phyloP scores from a whole-genome alignment of 35 echinoderm and acorn worm genomes.

The Chiridota heheva region DNA sequence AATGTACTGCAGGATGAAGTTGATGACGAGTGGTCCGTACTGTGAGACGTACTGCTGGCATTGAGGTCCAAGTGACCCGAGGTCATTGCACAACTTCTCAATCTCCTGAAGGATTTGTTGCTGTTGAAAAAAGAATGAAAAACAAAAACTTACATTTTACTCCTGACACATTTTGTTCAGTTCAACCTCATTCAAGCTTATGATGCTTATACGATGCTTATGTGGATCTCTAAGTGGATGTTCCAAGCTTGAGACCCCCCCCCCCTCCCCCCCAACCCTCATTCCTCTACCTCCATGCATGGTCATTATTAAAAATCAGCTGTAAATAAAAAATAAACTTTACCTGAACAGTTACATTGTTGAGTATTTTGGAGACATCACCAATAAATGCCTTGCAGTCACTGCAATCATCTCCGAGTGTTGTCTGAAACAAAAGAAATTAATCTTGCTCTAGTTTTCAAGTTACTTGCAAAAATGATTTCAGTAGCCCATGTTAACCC shows the following conservation, averaged over 20 bases:
- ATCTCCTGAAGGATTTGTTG: constrained; percentile 25
- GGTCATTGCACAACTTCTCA: constrained; percentile 1
- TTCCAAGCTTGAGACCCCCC: too few species aligned
- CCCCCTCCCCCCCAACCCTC: too few species aligned
- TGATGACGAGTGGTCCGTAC: constrained; percentile 30
- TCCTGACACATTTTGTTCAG: too few species aligned
- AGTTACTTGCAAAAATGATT: too few species aligned
- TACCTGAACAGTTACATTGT: not conserved
- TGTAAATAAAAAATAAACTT: not conserved
- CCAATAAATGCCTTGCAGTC: not conserved
- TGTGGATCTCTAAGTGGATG: too few species aligned
- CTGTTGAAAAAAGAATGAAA: not conserved
- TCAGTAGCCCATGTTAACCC: too few species aligned
- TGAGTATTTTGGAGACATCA: not conserved
- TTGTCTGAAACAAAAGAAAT: too few species aligned
- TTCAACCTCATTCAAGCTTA: too few species aligned
- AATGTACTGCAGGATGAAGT: constrained; percentile 21
- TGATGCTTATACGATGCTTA: too few species aligned
- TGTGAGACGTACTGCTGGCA: constrained; percentile 36
- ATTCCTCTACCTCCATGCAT: too few species aligned
- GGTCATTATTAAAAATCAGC: too few species aligned
- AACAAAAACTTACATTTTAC: not conserved
- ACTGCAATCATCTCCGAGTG: not conserved
- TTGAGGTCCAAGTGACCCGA: constrained; percentile 22
- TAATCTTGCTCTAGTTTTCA: too few species aligned